Evolutionary conservation across 2,113 vertebrate genomes (phyloP).

Genomic region (Gasterosteus nipponicus): DNA sequence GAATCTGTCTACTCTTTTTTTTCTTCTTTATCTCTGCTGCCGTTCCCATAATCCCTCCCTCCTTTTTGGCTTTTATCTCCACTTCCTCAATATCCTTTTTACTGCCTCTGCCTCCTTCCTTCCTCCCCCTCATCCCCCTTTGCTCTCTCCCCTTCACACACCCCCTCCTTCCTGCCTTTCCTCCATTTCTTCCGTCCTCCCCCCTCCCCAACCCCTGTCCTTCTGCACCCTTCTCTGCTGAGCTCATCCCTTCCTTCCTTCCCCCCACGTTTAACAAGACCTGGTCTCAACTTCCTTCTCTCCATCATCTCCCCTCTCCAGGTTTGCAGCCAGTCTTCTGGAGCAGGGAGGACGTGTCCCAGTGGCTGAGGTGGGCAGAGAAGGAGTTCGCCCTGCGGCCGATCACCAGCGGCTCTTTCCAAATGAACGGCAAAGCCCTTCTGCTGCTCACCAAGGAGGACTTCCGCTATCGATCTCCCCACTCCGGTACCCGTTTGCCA

Average conservation of each 20-base stretch:
- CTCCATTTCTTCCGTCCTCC: slow-evolving; percentile 16
- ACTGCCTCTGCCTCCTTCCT: slow-evolving; percentile 73
- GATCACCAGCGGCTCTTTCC: slow-evolving; percentile 92
- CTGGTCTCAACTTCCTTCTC: background rate
- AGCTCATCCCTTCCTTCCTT: slow-evolving; percentile 13
- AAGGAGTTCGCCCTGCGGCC: slow-evolving; percentile 93
- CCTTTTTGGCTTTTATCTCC: slow-evolving; percentile 76
- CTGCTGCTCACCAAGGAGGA: slow-evolving; percentile 99
- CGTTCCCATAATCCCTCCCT: slow-evolving; percentile 72
- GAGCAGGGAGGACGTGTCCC: slow-evolving; percentile 94
- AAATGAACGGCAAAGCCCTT: slow-evolving; percentile 99
- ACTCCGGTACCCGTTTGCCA: slow-evolving; percentile 86
- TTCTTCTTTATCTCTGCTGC: slow-evolving; percentile 61
- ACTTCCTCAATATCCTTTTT: slow-evolving; percentile 81
- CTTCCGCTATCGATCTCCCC: slow-evolving; percentile 95
- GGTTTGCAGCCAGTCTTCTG: slow-evolving; percentile 94
- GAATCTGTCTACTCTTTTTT: slow-evolving; percentile 48
- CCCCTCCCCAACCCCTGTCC: background rate
- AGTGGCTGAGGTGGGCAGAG: slow-evolving; percentile 98
- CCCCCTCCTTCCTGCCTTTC: slow-evolving; percentile 46
- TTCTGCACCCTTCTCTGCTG: slow-evolving; percentile 21
- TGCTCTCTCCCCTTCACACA: background rate
- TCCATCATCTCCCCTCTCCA: slow-evolving; percentile 62
- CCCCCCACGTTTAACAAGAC: background rate
- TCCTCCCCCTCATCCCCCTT: slow-evolving; percentile 22